Conservation (phyloP, 2,797 vertebrate genomes). For the Synanceia verrucosa region DNA sequence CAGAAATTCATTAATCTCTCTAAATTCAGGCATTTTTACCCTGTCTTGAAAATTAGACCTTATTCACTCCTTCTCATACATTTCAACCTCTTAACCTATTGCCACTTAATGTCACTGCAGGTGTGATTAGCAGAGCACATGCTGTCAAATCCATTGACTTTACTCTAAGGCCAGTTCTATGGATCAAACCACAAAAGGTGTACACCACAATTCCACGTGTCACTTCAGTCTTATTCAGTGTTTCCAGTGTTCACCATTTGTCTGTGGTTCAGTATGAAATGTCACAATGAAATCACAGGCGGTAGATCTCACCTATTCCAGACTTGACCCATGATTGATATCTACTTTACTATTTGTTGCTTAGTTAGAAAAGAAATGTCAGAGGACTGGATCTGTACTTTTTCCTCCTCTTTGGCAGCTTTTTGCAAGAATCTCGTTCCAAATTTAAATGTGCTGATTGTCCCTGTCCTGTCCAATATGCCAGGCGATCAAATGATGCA, state of each 20-base stretch:
- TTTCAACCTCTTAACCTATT: slow-evolving; percentile 15
- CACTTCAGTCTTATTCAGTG: slow-evolving; percentile 17
- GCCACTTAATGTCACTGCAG: neutral
- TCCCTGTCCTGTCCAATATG: slow-evolving; percentile 46
- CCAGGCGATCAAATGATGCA: slow-evolving; percentile 13
- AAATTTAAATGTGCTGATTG: slow-evolving; percentile 29
- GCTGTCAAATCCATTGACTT: neutral
- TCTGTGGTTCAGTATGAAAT: slow-evolving; percentile 36
- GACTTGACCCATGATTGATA: slow-evolving; percentile 32
- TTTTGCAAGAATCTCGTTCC: slow-evolving; percentile 24
- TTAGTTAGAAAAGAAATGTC: slow-evolving; percentile 38
- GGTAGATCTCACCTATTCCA: slow-evolving; percentile 28
- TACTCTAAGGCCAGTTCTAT: neutral
- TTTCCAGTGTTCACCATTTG: slow-evolving; percentile 21
- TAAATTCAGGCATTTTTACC: slow-evolving; percentile 31
- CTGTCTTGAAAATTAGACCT: slow-evolving; percentile 24
- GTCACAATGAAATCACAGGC: slow-evolving; percentile 36
- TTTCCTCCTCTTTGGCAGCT: neutral
- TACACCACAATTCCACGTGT: slow-evolving; percentile 12
- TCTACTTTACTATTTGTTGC: slow-evolving; percentile 19
- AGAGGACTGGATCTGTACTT: neutral
- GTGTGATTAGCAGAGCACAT: slow-evolving; percentile 4
- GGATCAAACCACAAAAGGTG: slow-evolving; percentile 11
- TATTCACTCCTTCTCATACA: neutral
- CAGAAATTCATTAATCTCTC: slow-evolving; percentile 35